A percentile compares a stretch with the other conserved stretches of the same genome.
These are phyloP conservation scores for Drosophila tanythrix DNA, from an alignment of 2,888 invertebrate species.

Conservation along the genomic window DNA sequence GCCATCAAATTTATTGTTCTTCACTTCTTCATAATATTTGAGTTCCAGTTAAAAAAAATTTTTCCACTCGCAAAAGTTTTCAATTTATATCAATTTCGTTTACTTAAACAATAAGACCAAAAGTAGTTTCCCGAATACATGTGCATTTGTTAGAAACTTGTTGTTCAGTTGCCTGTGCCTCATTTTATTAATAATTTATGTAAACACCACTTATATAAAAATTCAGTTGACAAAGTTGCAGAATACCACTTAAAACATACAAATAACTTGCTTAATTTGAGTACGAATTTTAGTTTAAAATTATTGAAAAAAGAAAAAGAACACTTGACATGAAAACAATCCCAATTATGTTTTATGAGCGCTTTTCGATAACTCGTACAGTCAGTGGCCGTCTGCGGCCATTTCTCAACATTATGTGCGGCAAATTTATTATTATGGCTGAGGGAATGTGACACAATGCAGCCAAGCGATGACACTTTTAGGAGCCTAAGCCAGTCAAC, in stretches of 20 bases:
- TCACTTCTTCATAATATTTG: neutral
- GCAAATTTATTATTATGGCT: conserved; percentile 61
- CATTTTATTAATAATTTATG: neutral
- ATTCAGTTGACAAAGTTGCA: neutral
- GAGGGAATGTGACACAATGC: conserved; percentile 65
- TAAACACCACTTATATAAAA: neutral
- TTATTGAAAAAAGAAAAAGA: neutral
- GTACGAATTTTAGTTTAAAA: neutral
- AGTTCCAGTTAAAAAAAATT: neutral
- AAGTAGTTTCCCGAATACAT: neutral
- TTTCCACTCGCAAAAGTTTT: neutral
- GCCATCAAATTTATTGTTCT: neutral
- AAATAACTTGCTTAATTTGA: neutral
- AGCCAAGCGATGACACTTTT: conserved; percentile 66
- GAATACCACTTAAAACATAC: neutral
- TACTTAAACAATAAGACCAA: neutral
- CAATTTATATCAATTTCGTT: neutral
- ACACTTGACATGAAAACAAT: conserved; percentile 56
- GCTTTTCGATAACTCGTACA: conserved; percentile 42
- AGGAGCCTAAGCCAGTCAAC: conserved; percentile 12
- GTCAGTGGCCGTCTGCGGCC: conserved; percentile 44
- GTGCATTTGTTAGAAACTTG: neutral
- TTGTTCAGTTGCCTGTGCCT: neutral
- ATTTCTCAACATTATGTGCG: conserved; percentile 61
- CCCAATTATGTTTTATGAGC: conserved; percentile 72